These are phyloP conservation scores for Echiichthys vipera DNA, from an alignment of 2,797 vertebrate genomes.

Conservation along the genomic window DNA sequence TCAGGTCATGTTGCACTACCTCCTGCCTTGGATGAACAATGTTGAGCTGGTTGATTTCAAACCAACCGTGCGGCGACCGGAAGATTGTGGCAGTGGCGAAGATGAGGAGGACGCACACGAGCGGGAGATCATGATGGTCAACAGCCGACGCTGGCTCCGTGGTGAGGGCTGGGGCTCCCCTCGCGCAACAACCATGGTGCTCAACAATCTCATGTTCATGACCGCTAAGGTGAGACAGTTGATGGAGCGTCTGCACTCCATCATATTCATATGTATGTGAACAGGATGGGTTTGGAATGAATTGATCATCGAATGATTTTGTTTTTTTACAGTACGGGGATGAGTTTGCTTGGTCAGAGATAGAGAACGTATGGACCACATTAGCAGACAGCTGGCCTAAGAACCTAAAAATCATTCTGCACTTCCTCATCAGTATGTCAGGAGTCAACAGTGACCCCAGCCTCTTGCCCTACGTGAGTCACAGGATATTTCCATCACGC, in stretches of 20 bases:
- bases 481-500: not conserved
- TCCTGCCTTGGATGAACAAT: slow-evolving; percentile 99
- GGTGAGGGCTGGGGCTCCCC: slow-evolving; percentile 99
- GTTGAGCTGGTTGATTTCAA: slow-evolving; percentile 96
- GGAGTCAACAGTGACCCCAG: slow-evolving; percentile 98
- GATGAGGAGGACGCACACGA: slow-evolving; percentile 89
- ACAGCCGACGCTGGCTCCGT: slow-evolving; percentile 94
- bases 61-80: slow-evolving; percentile 85
- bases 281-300: not conserved
- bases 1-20: slow-evolving; percentile 98
- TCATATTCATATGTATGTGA: not conserved
- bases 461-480: slow-evolving; percentile 97
- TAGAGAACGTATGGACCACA: slow-evolving; percentile 99
- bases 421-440: slow-evolving; percentile 98
- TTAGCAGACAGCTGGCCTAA: slow-evolving; percentile 99
- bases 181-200: slow-evolving; percentile 96
- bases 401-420: slow-evolving; percentile 98
- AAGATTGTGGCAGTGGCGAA: slow-evolving; percentile 82
- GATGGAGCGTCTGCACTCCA: not conserved
- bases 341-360: slow-evolving; percentile 98
- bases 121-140: slow-evolving; percentile 93
- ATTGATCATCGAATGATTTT: not conserved
- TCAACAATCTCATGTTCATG: slow-evolving; percentile 99
- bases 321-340: slow-evolving; percentile 91
- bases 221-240: slow-evolving; percentile 92